Evolutionary conservation across 2,113 vertebrate species (phyloP).

Genomic region (Uria aalge): DNA sequence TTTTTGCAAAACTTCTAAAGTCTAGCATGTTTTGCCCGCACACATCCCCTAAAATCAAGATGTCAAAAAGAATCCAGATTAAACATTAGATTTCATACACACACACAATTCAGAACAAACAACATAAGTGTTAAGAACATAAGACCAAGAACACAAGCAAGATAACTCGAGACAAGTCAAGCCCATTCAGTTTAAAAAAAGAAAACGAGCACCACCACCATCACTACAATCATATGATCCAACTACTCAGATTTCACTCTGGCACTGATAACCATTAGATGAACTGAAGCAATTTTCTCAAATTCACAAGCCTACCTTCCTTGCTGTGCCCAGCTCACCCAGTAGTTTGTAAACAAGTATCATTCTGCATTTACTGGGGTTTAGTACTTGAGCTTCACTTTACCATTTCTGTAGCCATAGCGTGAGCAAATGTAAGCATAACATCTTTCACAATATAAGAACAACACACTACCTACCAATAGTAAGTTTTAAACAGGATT

Average conservation of each 20-base stretch:
- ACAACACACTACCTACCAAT: neutral
- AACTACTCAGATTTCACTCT: neutral
- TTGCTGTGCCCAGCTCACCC: neutral
- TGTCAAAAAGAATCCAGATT: neutral
- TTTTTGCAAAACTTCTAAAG: neutral
- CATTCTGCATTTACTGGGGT: neutral
- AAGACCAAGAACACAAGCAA: neutral
- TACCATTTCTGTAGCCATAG: neutral
- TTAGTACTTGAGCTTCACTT: neutral
- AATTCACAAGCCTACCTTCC: neutral
- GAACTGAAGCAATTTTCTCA: neutral
- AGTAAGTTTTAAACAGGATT: neutral
- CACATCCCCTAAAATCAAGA: neutral
- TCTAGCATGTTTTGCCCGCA: neutral
- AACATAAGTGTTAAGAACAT: neutral
- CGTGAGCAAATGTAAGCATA: neutral
- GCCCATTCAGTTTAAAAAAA: neutral
- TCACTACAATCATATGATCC: neutral
- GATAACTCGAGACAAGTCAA: neutral
- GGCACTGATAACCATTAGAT: neutral
- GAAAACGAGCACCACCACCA: neutral
- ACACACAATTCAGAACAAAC: neutral
- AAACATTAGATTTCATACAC: neutral
- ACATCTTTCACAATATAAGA: neutral
- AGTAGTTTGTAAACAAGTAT: neutral